A percentile compares a stretch with the other conserved stretches of the same genome.
Evolutionary conservation across 2,797 vertebrate species (phyloP).

Genomic region (Brachyrhaphis roseni): DNA sequence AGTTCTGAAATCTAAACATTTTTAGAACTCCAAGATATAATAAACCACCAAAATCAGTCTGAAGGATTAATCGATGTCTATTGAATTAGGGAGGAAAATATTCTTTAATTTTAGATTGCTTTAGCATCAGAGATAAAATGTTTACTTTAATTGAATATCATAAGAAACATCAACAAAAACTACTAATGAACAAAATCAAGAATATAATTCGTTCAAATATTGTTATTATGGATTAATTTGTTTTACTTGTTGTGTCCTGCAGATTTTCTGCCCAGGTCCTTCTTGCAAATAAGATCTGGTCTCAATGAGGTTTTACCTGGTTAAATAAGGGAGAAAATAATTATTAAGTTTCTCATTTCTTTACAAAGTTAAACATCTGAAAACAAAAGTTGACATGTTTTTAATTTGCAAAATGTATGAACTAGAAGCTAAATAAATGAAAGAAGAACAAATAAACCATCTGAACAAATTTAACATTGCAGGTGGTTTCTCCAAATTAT

Average conservation of each 20-base stretch:
- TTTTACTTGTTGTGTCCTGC: too few relatives aligned
- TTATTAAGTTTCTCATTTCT: not conserved
- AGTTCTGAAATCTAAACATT: not conserved
- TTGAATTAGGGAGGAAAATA: not conserved
- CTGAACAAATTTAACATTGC: not conserved
- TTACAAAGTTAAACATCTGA: too few relatives aligned
- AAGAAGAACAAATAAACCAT: not conserved
- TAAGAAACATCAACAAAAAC: not conserved
- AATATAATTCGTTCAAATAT: not conserved
- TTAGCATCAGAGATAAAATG: not conserved
- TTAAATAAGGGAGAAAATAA: too few relatives aligned
- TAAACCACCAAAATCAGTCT: not conserved
- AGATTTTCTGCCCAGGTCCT: too few relatives aligned
- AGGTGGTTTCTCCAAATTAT: not conserved
- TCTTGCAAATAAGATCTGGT: too few relatives aligned
- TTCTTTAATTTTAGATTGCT: not conserved
- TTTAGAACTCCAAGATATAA: not conserved
- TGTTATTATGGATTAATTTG: not conserved
- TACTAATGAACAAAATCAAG: not conserved
- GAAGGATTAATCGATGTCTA: not conserved
- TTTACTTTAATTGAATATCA: not conserved
- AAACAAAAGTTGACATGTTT: not conserved
- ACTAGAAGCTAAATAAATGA: not conserved
- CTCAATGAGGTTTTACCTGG: too few relatives aligned
- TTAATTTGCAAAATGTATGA: not conserved